Base-by-base conservation (phyloP, 2,888 invertebrate genomes). In the Parnassius apollo region DNA sequence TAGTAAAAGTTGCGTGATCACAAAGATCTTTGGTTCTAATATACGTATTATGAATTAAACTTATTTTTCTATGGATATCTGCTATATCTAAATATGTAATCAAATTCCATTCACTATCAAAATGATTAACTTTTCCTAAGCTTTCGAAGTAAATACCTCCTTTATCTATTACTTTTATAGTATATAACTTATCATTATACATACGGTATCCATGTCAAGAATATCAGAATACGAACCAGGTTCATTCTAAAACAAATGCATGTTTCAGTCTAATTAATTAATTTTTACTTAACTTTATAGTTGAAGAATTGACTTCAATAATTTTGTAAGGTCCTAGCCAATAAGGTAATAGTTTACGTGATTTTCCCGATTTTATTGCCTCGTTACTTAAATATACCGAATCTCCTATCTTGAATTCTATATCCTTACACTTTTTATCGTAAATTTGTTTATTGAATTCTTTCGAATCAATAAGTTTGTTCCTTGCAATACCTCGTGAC, bases 81-180 rank as follows among this genome's bases (percentile, higher is more conserved):
- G 62, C 61, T 50, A 69, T 62, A 62, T 66, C 25, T 53, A 69
- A 60, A 64, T 68, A 69, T 8, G 61, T 67, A 60, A 70, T 46
- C 46, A 71, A 52, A 56, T 59, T 69, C 68, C 69, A 69, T 66
- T 67, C 66, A 11, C n/a, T n/a, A n/a, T n/a, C n/a, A n/a, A n/a
- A 68, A 60, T 69, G 65, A 64, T 69, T 69, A 42, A 67, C 66
- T 68, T 67, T 42, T 18, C 69, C 71, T 66, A 69, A 49, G 51
- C 67, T 56, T 63, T 67, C 64, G 59, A 67, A 69, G 57, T 66
- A 62, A 55, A 62, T 69, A 42, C 64, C 66, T 48, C 64, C 62
- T 53, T 64, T 67, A 59, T 66, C 63, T 61, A 69, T 58, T 53
- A 51, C 51, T 55, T 45, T 65, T 63, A 66, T 64, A 60, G 18